Evolutionary conservation across 2,888 invertebrate genomes (phyloP).

Genomic region (Pseudococcus jackbeardsleyi): DNA sequence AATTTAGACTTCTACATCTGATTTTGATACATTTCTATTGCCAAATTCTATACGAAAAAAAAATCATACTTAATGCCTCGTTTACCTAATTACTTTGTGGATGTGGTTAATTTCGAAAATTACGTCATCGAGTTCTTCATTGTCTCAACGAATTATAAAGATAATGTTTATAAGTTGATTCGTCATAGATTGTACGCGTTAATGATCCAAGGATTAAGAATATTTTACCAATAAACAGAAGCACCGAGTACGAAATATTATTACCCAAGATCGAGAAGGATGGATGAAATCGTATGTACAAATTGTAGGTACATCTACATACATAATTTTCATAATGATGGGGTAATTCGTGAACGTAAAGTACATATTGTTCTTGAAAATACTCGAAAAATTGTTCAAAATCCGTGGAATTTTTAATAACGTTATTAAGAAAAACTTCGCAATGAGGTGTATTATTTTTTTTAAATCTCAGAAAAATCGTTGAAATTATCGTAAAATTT

Average conservation of each 20-base stretch:
- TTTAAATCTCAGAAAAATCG: too few relatives aligned
- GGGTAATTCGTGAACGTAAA: too few relatives aligned
- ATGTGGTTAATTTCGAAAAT: neutral
- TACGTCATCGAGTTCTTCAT: neutral
- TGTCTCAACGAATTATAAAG: neutral
- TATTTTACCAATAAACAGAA: neutral
- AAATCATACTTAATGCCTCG: neutral
- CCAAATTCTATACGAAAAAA: neutral
- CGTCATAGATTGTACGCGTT: neutral
- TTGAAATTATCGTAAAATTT: too few relatives aligned
- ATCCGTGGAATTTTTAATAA: too few relatives aligned
- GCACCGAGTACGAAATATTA: neutral
- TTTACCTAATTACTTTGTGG: neutral
- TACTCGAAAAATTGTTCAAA: too few relatives aligned
- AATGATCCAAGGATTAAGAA: neutral
- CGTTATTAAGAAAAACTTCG: too few relatives aligned
- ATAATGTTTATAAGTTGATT: conserved; percentile 4
- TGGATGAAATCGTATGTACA: too few relatives aligned
- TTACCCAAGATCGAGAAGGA: neutral
- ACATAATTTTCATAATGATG: too few relatives aligned
- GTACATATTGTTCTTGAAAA: too few relatives aligned
- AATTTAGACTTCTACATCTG: too few relatives aligned
- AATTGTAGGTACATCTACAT: too few relatives aligned
- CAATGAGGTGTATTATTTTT: too few relatives aligned
- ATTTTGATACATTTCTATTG: neutral